Evolutionary conservation across 2,888 invertebrate species (phyloP).

Genomic region (Drosophila maculinotata): DNA sequence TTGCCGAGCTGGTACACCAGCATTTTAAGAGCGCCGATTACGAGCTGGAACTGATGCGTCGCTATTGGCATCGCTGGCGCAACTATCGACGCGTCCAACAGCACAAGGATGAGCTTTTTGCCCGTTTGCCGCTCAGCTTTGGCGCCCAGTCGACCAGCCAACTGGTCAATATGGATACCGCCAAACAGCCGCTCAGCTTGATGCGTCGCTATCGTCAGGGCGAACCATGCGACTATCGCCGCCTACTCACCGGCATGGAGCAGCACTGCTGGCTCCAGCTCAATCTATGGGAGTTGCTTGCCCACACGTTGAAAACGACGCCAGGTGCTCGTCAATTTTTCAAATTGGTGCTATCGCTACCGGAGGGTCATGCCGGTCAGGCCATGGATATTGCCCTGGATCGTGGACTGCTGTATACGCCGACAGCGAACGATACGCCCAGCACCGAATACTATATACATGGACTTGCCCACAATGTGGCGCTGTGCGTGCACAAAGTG

Average conservation of each 20-base stretch:
- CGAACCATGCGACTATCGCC: conserved; percentile 75
- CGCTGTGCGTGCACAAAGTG: conserved; percentile 82
- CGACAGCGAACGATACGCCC: conserved; percentile 17
- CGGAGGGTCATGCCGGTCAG: conserved; percentile 68
- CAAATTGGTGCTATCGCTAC: conserved; percentile 80
- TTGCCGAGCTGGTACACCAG: neutral
- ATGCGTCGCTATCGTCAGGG: conserved; percentile 86
- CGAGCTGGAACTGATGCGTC: conserved; percentile 81
- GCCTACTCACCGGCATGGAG: conserved; percentile 56
- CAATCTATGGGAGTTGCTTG: conserved; percentile 74
- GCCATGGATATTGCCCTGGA: conserved; percentile 75
- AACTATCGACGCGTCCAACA: conserved; percentile 83
- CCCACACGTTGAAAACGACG: conserved; percentile 36
- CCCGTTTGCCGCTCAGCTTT: conserved; percentile 87
- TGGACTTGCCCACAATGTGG: conserved; percentile 69
- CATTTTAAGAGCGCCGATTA: conserved; percentile 47
- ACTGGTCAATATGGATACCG: conserved; percentile 62
- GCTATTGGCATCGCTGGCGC: conserved; percentile 86
- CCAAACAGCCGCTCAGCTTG: conserved; percentile 82
- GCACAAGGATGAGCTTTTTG: conserved; percentile 86
- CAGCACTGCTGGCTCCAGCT: conserved; percentile 59
- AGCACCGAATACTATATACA: conserved; percentile 59
- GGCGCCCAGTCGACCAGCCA: conserved; percentile 77
- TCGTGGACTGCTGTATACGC: conserved; percentile 70
- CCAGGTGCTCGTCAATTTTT: conserved; percentile 72